Evolutionary conservation across 2,888 invertebrate genomes (phyloP).

Genomic region (Belgica antarctica): DNA sequence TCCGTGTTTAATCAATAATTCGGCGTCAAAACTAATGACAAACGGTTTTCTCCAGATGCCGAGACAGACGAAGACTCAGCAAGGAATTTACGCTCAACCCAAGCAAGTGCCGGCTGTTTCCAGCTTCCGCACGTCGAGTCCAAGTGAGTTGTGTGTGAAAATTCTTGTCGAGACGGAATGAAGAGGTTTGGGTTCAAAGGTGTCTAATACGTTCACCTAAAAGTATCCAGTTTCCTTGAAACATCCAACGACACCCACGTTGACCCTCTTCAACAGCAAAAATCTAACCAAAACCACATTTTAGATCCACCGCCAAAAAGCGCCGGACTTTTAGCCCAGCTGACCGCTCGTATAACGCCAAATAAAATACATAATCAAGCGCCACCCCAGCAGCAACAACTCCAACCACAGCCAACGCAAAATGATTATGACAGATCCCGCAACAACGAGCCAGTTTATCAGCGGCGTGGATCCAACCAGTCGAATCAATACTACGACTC

Average conservation of each 20-base stretch:
- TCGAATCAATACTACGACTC: slow-evolving; percentile 47
- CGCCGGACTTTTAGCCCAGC: slow-evolving; percentile 55
- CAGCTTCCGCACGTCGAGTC: slow-evolving; percentile 53
- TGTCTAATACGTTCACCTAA: no score
- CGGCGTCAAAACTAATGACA: not conserved
- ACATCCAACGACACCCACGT: no score
- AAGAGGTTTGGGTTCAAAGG: not conserved
- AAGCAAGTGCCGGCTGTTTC: slow-evolving; percentile 54
- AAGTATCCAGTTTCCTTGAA: no score
- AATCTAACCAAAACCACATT: no score
- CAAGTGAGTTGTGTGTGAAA: slow-evolving; percentile 48
- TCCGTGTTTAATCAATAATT: not conserved
- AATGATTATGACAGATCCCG: slow-evolving; percentile 46
- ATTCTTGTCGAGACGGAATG: not conserved
- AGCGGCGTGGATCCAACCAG: slow-evolving; percentile 46
- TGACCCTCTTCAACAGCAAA: no score
- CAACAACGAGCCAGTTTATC: slow-evolving; percentile 31
- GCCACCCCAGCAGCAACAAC: slow-evolving; percentile 47
- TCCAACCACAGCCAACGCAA: slow-evolving; percentile 45
- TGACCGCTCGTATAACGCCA: slow-evolving; percentile 51
- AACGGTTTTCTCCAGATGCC: slow-evolving; percentile 25
- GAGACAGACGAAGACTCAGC: slow-evolving; percentile 41
- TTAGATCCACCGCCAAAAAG: slow-evolving; percentile 52
- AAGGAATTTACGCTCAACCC: slow-evolving; percentile 55
- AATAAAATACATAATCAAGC: slow-evolving; percentile 47